Conservation (phyloP, 2,888 invertebrate species). For the Ellobium chinense region DNA sequence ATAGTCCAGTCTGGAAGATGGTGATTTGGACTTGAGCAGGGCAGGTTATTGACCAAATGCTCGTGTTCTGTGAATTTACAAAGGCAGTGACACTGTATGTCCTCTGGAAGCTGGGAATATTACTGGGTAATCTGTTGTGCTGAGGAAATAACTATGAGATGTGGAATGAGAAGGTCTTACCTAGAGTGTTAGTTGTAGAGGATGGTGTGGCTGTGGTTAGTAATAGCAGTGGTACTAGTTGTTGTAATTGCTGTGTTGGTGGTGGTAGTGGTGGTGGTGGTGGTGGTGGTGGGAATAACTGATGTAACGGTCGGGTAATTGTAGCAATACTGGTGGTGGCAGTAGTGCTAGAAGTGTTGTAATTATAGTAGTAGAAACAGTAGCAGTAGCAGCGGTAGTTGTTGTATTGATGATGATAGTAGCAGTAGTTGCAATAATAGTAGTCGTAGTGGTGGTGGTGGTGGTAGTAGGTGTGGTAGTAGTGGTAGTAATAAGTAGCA, state of each 20-base stretch:
- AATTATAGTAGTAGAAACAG: neutral
- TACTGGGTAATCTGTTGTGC: too few relatives aligned
- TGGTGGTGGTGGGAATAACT: neutral
- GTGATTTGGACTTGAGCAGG: too few relatives aligned
- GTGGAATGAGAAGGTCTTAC: too few relatives aligned
- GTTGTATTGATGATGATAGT: neutral
- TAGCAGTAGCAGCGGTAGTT: neutral
- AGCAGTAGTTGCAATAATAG: neutral
- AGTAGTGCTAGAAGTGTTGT: neutral
- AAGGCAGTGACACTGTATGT: too few relatives aligned
- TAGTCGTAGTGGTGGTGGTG: neutral
- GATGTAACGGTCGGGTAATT: too few relatives aligned
- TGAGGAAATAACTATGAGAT: too few relatives aligned
- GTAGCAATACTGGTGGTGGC: neutral
- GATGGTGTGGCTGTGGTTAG: neutral
- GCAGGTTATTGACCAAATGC: too few relatives aligned
- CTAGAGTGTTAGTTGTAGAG: neutral
- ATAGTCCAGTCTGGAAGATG: too few relatives aligned
- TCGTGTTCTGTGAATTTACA: too few relatives aligned
- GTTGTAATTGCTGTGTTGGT: neutral
- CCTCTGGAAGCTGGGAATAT: too few relatives aligned
- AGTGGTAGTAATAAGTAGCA: too few relatives aligned
- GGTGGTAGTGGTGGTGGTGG: neutral
- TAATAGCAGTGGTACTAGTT: neutral
- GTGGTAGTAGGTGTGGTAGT: neutral